Conservation (phyloP, 2,888 invertebrate species). For the Drosophila affinis region DNA sequence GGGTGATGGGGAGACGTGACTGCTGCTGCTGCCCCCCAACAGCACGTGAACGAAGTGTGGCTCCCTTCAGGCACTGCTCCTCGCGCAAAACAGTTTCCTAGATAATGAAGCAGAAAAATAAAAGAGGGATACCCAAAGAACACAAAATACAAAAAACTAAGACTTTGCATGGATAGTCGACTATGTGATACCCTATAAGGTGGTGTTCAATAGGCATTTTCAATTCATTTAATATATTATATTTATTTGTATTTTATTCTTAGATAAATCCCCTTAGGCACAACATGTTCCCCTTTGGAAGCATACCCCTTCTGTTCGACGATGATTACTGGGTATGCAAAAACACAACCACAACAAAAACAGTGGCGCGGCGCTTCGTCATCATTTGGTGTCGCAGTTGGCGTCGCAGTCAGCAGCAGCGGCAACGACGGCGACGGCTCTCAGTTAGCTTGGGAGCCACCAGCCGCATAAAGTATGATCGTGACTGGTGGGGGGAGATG, state of each 20-base stretch:
- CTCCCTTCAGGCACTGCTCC: conserved; percentile 17
- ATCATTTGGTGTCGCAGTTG: conserved; percentile 48
- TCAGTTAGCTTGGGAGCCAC: background rate
- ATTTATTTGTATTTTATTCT: background rate
- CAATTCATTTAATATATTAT: too few relatives aligned
- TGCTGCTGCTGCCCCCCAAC: conserved; percentile 9
- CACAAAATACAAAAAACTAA: conserved; percentile 48
- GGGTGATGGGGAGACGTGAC: conserved; percentile 1
- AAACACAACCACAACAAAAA: conserved; percentile 34
- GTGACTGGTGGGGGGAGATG: conserved; percentile 5
- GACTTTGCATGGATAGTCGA: conserved; percentile 6
- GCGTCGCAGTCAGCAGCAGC: conserved; percentile 21
- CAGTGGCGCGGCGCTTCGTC: conserved; percentile 55
- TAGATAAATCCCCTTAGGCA: background rate
- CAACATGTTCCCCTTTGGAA: background rate
- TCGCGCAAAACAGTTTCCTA: conserved; percentile 28
- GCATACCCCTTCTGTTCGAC: background rate
- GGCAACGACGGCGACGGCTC: background rate
- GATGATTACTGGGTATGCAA: background rate
- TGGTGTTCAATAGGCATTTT: background rate
- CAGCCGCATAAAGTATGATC: conserved; percentile 1
- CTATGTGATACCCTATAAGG: background rate
- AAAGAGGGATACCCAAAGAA: conserved; percentile 43
- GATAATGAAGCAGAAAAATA: conserved; percentile 46
- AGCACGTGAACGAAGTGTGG: conserved; percentile 61